Evolutionary conservation across 2,113 vertebrate species (phyloP).

Genomic region (Cyprinodon tularosa): DNA sequence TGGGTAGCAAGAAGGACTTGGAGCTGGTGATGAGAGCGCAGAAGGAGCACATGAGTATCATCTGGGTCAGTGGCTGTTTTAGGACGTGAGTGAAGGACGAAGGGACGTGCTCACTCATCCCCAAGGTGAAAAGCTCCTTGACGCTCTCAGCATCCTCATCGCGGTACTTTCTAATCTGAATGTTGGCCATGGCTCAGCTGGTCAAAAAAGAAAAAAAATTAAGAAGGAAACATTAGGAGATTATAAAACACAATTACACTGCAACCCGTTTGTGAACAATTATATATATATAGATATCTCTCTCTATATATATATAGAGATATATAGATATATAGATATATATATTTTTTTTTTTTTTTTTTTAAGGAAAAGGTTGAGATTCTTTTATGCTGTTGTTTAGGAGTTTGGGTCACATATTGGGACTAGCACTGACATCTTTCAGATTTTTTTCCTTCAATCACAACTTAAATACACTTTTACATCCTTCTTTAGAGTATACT

Average conservation of each 20-base stretch:
- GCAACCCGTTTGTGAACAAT: not conserved
- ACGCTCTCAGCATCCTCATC: constrained; percentile 67
- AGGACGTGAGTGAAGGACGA: constrained; percentile 73
- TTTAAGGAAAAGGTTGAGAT: too few species aligned
- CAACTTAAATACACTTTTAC: too few species aligned
- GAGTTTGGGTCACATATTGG: too few species aligned
- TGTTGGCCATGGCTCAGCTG: constrained; percentile 62
- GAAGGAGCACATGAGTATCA: constrained; percentile 73
- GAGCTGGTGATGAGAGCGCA: constrained; percentile 76
- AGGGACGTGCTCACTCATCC: constrained; percentile 81
- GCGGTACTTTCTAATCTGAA: constrained; percentile 76
- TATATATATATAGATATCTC: too few species aligned
- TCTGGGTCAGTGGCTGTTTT: constrained; percentile 77
- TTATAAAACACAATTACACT: not conserved
- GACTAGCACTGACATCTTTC: too few species aligned
- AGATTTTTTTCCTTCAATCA: too few species aligned
- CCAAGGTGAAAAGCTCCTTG: constrained; percentile 76
- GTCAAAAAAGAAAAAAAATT: not conserved
- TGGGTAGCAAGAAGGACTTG: constrained; percentile 75
- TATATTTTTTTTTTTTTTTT: too few species aligned
- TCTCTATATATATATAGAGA: too few species aligned
- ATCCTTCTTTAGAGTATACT: too few species aligned
- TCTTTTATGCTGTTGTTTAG: too few species aligned
- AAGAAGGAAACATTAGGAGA: not conserved
- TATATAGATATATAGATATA: too few species aligned